Percentiles rank a stretch among this genome's conserved stretches.
Evolutionary conservation across 2,797 vertebrate genomes (phyloP).

Genomic region (Cynopterus sphinx): DNA sequence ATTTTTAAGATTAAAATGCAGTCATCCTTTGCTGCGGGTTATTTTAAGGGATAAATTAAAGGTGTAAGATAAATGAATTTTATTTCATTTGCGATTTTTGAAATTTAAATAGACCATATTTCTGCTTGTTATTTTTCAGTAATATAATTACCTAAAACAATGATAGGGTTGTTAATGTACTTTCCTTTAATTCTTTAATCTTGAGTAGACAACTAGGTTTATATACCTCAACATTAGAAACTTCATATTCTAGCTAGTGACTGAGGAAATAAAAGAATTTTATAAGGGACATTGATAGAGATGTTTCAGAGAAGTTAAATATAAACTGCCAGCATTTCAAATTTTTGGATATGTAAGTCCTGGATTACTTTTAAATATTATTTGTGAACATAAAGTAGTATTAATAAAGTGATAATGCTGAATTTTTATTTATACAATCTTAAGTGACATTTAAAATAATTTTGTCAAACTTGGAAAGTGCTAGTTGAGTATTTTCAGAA

Average conservation of each 20-base stretch:
- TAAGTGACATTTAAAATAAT: neutral
- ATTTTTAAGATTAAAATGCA: conserved; percentile 15
- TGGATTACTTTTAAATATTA: conserved; percentile 7
- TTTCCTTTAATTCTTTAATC: neutral
- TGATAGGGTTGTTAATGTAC: neutral
- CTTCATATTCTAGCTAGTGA: neutral
- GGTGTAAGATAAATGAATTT: neutral
- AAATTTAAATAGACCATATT: neutral
- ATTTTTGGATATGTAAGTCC: neutral
- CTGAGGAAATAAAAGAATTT: neutral
- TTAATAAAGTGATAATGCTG: neutral
- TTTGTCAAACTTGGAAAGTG: neutral
- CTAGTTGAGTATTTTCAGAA: neutral
- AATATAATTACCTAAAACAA: neutral
- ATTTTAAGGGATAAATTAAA: conserved; percentile 6
- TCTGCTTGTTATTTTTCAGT: neutral
- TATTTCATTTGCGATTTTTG: neutral
- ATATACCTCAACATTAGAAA: neutral
- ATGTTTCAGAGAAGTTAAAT: neutral
- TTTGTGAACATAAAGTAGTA: neutral
- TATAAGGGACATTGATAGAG: neutral
- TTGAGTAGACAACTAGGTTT: neutral
- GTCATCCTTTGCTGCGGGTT: neutral
- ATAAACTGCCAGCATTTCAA: neutral
- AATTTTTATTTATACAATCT: neutral